These are phyloP conservation scores for Crax fasciolata DNA, from an alignment of 2,797 vertebrate genomes.

Conservation along the genomic window DNA sequence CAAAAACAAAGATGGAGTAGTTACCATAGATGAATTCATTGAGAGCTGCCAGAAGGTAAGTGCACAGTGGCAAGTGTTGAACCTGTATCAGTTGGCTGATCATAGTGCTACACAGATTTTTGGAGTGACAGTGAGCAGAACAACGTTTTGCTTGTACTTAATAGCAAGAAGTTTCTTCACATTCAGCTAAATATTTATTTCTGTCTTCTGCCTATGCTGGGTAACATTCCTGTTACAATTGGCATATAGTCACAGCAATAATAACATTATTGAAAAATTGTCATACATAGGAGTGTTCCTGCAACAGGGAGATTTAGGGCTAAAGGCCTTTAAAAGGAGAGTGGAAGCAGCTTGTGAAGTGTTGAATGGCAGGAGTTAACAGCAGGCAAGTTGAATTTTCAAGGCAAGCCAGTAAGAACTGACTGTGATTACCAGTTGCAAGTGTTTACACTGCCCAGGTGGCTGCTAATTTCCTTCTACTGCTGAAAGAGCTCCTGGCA, in stretches of 20 bases:
- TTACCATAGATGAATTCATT: conserved; percentile 99
- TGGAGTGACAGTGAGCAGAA: not conserved
- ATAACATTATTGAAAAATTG: not conserved
- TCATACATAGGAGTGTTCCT: not conserved
- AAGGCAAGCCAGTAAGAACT: not conserved
- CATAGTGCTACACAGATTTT: not conserved
- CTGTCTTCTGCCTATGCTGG: not conserved
- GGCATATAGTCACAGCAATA: not conserved
- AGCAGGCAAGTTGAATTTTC: not conserved
- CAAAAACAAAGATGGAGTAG: conserved; percentile 98
- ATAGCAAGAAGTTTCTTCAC: not conserved
- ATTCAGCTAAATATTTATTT: not conserved
- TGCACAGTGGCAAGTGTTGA: not conserved
- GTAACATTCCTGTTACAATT: not conserved
- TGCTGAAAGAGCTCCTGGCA: not conserved
- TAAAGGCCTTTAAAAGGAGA: not conserved
- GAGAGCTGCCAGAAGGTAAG: conserved; percentile 99
- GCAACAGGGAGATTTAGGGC: not conserved
- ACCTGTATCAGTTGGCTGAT: not conserved
- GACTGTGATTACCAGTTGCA: not conserved
- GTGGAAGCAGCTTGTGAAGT: not conserved
- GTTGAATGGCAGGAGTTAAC: not conserved
- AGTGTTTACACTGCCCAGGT: not conserved
- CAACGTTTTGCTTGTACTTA: not conserved
- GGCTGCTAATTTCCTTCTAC: not conserved